Base-by-base conservation (phyloP, 1,140 invertebrate genomes). In the Gyrodactylus salaris region DNA sequence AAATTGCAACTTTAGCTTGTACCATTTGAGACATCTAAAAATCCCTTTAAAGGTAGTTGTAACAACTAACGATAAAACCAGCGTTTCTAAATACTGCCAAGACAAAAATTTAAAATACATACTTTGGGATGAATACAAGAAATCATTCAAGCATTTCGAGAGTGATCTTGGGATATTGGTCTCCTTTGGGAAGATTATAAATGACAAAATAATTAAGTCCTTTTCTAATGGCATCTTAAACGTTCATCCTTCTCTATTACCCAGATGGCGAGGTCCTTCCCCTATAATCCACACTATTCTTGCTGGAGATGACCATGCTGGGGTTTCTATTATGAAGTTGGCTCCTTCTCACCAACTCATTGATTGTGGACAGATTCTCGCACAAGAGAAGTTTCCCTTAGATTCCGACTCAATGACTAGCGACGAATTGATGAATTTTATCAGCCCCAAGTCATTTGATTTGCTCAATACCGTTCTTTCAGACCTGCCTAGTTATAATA, bases 251-350 rank as follows among this genome's bases (percentile, higher is more conserved):
- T 92, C 89, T 81, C 78, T 96, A 27, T 79, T 97, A 76, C 92
- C 92, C 25, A 83, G 87, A 75, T 96, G 89, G 89, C 82, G 91
- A 79, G 92, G 92, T 27, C 88, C 91, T 68, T 86, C 89, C 19
- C 90, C 90, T 1, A 86, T 93, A 69, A 83, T 87, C 75, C 84
- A 89, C 80, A 84, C 88, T n/a, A 81, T 92, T 73, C 84, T 88
- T 74, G 86, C 87, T 82, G 89, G 88, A 25, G 91, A 97, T 78
- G 76, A 78, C 25, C 80, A 83, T 73, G 89, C 89, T 24, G 92
- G 92, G 34, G 83, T 95, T 26, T 87, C 88, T 1, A 85, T 95
- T 26, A 92, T 94, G 86, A 86, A 85, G 80, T 88, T 95, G 73
- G 84, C 85, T 77, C 87, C 90, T 77, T 54, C 34, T 54, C n/a